Base-by-base conservation (phyloP, 2,113 vertebrate species). In the Gopherus flavomarginatus region DNA sequence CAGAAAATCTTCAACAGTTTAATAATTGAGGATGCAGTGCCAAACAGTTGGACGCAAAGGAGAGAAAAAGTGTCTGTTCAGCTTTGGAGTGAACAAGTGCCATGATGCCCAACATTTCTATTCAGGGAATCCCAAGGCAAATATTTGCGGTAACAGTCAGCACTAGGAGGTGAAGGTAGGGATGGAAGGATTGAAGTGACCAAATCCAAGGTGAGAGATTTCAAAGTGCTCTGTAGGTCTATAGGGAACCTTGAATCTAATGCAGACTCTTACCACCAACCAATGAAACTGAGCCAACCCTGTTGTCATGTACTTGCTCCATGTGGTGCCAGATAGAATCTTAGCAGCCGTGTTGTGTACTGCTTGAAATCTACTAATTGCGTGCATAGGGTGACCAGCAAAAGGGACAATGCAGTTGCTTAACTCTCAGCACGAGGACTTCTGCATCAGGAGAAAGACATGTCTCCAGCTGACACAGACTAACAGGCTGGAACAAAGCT, bases 31-130 rank as follows among this genome's bases (percentile, higher is more conserved):
- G 3, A 29, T 80, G 2, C 29, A 85, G 13, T 6, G 83, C n/a
- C 29, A 88, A 86, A 83, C 29, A 69, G 11, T 17, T 93, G 14
- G 77, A 88, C 81, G 79, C 14, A 53, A 72, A 88, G 75, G 78
- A 77, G 27, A 52, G 84, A 91, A 52, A 0, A 10, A 80, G 19
- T 1, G 9, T 81, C 7, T 93, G 26, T 81, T 95, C 27, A 90
- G 27, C 11, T 65, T 92, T 21, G 14, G 21, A 38, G 9, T 35
- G 65, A 54, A 89, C 27, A 11, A 38, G 10, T 27, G 19, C 3
- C 7, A 44, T 11, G 50, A 4, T 17, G 35, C 4, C 38, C 29
- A 42, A 49, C 62, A 89, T 4, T 9, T 42, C 62, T 75, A 6
- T 52, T 14, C 24, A 35, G 77, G 47, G 87, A 87, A 65, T 27